These are phyloP conservation scores for Anthopleura xanthogrammica DNA, from an alignment of 92 coral and sea anemone species.

Conservation along the genomic window DNA sequence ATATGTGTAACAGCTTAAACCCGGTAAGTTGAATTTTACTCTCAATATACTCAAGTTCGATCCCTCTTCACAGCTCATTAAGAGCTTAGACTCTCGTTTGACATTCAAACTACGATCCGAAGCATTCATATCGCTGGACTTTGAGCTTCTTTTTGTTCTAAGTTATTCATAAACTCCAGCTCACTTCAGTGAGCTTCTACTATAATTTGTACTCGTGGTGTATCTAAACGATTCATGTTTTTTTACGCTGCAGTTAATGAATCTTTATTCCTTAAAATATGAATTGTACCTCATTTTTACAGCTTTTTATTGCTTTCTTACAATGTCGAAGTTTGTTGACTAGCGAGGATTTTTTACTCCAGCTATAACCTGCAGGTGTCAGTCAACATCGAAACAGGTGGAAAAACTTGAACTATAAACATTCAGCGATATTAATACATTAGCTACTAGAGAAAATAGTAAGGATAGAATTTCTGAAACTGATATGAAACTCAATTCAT, in stretches of 20 bases:
- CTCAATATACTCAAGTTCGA: background rate
- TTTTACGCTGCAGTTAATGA: background rate
- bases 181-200: background rate
- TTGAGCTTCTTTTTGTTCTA: background rate
- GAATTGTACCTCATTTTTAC: too few relatives aligned
- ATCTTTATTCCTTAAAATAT: too few relatives aligned
- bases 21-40: constrained; percentile 60
- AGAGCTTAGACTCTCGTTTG: background rate
- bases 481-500: too few relatives aligned
- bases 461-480: too few relatives aligned
- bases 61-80: background rate
- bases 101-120: background rate
- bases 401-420: background rate
- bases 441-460: too few relatives aligned
- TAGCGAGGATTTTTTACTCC: background rate
- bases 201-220: background rate
- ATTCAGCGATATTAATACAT: background rate
- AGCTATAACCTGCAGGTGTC: background rate
- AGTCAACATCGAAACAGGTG: constrained; percentile 6
- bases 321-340: background rate
- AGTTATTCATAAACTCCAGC: background rate
- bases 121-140: background rate
- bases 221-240: background rate
- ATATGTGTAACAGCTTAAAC: constrained; percentile 88
- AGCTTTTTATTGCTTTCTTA: too few relatives aligned